A percentile compares a stretch with the other conserved stretches of the same genome.
Evolutionary conservation across 2,888 invertebrate genomes (phyloP).

Genomic region (Eucriotettix oculatus): DNA sequence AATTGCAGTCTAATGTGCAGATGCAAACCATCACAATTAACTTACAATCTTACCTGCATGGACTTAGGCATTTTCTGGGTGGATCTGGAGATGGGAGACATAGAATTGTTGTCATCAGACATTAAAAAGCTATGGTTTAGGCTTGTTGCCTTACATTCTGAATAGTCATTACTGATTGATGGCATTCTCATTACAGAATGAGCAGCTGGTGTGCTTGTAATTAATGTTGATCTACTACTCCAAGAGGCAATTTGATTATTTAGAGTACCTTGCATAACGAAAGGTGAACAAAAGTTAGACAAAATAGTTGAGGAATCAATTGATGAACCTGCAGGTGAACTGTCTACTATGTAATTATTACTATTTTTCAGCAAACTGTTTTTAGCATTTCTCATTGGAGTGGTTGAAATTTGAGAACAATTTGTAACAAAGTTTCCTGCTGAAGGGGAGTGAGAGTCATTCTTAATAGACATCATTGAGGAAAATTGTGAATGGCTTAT

Average conservation of each 20-base stretch:
- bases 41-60: slow-evolving; percentile 56
- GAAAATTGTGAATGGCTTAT: background rate
- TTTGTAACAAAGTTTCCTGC: background rate
- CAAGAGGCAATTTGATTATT: background rate
- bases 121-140: background rate
- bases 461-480: background rate
- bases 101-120: slow-evolving; percentile 46
- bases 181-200: background rate
- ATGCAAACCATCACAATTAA: no score
- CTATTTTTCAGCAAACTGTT: background rate
- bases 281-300: background rate
- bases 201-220: background rate
- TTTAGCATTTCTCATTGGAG: background rate
- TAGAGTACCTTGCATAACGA: background rate
- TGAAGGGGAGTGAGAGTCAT: background rate
- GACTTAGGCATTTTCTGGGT: slow-evolving; percentile 73
- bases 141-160: background rate
- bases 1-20: no score
- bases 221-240: background rate
- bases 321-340: background rate
- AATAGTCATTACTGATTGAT: background rate
- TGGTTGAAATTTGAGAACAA: background rate
- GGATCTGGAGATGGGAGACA: slow-evolving; percentile 79
- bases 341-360: background rate
- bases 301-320: background rate